Conservation (phyloP, 2,888 invertebrate species). For the Latrodectus hesperus region DNA sequence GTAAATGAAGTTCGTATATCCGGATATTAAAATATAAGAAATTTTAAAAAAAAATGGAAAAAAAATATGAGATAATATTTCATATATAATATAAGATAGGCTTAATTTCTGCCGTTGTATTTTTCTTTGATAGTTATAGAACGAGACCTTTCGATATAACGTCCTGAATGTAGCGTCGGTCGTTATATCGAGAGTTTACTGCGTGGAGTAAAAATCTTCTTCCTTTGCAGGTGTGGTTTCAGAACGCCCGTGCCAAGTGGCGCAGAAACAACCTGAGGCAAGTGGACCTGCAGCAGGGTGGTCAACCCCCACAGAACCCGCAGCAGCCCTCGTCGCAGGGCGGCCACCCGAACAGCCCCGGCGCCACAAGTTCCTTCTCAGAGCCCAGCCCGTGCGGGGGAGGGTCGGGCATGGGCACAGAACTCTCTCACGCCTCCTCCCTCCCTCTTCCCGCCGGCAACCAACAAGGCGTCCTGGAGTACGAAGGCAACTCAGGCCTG, state of each 20-base stretch:
- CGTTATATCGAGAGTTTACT: too few species aligned
- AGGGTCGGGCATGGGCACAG: conserved; percentile 15
- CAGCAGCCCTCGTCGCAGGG: conserved; percentile 40
- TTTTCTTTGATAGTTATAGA: background rate
- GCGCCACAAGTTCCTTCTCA: conserved; percentile 69
- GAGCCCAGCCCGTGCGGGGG: conserved; percentile 67
- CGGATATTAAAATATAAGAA: background rate
- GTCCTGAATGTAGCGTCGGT: too few species aligned
- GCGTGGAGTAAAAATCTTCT: too few species aligned
- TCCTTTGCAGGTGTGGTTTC: conserved; percentile 96
- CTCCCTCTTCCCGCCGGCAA: conserved; percentile 20
- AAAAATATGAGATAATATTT: too few species aligned
- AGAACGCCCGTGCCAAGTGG: conserved; percentile 98
- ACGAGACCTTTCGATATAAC: too few species aligned
- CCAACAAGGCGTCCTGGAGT: conserved; percentile 29
- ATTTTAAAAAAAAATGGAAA: background rate
- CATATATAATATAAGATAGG: too few species aligned
- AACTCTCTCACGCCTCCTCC: conserved; percentile 25
- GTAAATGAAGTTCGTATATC: background rate
- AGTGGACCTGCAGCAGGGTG: conserved; percentile 49
- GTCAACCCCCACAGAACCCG: conserved; percentile 37
- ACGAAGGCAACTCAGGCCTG: conserved; percentile 52
- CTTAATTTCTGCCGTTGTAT: background rate
- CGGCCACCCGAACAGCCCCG: conserved; percentile 59
- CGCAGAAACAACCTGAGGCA: conserved; percentile 83